Percentiles rank a stretch among this genome's conserved stretches.
Conservation (phyloP, 2,888 invertebrate species). For the Coelinius sp. region DNA sequence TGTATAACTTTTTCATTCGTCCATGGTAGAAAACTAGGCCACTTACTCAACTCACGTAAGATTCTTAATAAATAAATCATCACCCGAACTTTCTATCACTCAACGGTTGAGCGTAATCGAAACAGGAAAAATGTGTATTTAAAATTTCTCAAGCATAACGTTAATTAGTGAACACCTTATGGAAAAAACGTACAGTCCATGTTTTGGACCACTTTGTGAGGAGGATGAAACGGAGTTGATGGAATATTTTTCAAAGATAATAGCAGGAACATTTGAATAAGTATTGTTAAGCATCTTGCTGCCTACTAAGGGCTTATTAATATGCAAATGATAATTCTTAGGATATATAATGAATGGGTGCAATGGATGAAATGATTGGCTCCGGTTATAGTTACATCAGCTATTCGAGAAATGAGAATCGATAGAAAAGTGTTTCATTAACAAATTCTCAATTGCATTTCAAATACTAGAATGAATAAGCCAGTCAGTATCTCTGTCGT, state of each 20-base stretch:
- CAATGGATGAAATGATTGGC: too few species aligned
- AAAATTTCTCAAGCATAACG: slow-evolving; percentile 10
- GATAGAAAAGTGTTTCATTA: too few species aligned
- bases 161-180: not conserved
- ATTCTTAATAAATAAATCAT: slow-evolving; percentile 20
- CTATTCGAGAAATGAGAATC: too few species aligned
- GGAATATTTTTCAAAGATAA: not conserved
- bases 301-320: too few species aligned
- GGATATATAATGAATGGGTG: too few species aligned
- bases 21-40: not conserved
- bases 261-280: not conserved
- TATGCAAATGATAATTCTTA: too few species aligned
- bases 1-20: not conserved
- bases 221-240: not conserved
- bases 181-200: not conserved
- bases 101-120: not conserved
- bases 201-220: not conserved
- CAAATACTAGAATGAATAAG: not conserved
- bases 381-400: too few species aligned
- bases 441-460: too few species aligned
- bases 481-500: not conserved
- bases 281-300: too few species aligned
- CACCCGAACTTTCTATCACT: slow-evolving; percentile 22
- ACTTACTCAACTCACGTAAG: slow-evolving; percentile 19
- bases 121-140: slow-evolving; percentile 9